Conservation (phyloP, 2,797 vertebrate species). For the Champsocephalus esox region DNA sequence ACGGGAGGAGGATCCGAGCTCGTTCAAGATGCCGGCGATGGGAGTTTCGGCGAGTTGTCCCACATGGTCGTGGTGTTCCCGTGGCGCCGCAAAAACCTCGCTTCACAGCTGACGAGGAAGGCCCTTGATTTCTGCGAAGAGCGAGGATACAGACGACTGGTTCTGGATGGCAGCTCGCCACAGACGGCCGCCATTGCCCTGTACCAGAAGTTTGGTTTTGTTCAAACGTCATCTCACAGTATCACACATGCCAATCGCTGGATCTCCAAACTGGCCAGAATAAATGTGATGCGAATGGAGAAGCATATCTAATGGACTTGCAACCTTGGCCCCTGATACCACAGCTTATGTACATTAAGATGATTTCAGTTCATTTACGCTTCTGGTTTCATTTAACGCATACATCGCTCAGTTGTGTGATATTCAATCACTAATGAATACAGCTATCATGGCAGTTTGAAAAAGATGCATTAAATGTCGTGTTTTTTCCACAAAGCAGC, state of each 20-base stretch:
- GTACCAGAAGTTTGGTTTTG: slow-evolving; percentile 72
- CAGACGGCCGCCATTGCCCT: slow-evolving; percentile 67
- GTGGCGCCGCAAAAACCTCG: slow-evolving; percentile 62
- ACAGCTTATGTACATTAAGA: slow-evolving; percentile 23
- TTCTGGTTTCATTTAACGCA: slow-evolving; percentile 21
- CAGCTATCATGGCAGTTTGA: slow-evolving; percentile 13
- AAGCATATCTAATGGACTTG: slow-evolving; percentile 66
- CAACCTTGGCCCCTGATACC: background rate
- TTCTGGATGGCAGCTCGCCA: slow-evolving; percentile 72
- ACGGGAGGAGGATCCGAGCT: slow-evolving; percentile 19
- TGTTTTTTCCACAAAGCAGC: slow-evolving; percentile 54
- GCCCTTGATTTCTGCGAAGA: slow-evolving; percentile 79
- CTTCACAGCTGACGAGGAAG: slow-evolving; percentile 59
- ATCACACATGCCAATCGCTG: slow-evolving; percentile 66
- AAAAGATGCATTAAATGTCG: slow-evolving; percentile 43
- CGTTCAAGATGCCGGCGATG: slow-evolving; percentile 12
- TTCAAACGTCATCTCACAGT: slow-evolving; percentile 63
- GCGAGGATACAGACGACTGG: slow-evolving; percentile 56
- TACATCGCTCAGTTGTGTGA: slow-evolving; percentile 11
- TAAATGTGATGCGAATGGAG: slow-evolving; percentile 78
- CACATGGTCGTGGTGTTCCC: slow-evolving; percentile 65
- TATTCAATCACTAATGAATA: slow-evolving; percentile 9
- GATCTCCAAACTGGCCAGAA: slow-evolving; percentile 74
- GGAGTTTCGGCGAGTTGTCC: slow-evolving; percentile 69
- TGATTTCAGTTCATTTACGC: slow-evolving; percentile 53